Evolutionary conservation across 2,888 invertebrate species (phyloP).

Genomic region (Axea sp.): DNA sequence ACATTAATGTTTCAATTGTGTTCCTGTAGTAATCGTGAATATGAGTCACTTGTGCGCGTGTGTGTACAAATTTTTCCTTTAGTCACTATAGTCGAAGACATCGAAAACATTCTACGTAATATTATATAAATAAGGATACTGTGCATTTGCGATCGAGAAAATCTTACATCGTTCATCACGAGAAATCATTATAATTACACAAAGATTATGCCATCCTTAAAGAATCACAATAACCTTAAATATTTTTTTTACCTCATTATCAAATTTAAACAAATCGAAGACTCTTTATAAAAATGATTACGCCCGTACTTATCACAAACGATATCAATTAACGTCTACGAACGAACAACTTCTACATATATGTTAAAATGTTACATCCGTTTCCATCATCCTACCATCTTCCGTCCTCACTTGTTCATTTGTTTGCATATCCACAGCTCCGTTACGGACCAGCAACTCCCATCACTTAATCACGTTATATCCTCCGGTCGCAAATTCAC

Average conservation of each 20-base stretch:
- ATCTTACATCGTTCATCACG: constrained; percentile 45
- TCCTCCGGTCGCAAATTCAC: constrained; percentile 71
- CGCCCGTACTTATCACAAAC: constrained; percentile 29
- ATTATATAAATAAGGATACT: constrained; percentile 74
- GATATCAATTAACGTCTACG: constrained; percentile 34
- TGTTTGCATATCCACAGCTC: constrained; percentile 2
- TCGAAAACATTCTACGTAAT: constrained; percentile 79
- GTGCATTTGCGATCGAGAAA: constrained; percentile 70
- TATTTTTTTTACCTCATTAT: too few species aligned
- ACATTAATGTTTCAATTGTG: constrained; percentile 73
- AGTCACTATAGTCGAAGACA: constrained; percentile 78
- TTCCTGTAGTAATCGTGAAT: constrained; percentile 71
- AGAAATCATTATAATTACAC: constrained; percentile 32
- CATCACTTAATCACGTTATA: constrained; percentile 7
- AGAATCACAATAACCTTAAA: constrained; percentile 28
- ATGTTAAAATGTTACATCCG: constrained; percentile 27
- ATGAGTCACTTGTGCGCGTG: constrained; percentile 77
- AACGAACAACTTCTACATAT: constrained; percentile 39
- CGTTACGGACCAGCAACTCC: constrained; percentile 17
- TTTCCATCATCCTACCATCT: constrained; percentile 37
- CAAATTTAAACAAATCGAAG: constrained; percentile 13
- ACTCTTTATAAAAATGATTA: constrained; percentile 14
- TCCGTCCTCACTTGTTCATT: constrained; percentile 17
- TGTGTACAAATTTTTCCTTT: constrained; percentile 75
- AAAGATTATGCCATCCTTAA: constrained; percentile 2